Evolutionary conservation across 2,113 vertebrate genomes (phyloP), one percentile per base, ranked within the genome.

Genomic region (Cyprinus carpio): DNA sequence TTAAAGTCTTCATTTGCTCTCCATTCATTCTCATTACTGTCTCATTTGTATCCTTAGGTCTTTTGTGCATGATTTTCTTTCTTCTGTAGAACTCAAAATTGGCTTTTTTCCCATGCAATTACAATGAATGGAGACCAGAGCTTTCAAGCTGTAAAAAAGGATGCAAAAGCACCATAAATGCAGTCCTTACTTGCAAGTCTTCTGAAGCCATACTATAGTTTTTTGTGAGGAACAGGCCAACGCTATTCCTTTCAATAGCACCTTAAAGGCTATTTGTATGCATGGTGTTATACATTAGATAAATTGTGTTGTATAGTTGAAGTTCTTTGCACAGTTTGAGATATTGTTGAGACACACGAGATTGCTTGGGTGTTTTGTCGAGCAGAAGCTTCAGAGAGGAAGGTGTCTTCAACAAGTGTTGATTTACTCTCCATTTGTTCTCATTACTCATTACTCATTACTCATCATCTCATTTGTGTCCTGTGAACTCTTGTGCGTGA

Each of bases 131-230:
- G 9, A 40, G 67, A 37, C 34, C 67, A 43, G 23, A 46, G 71
- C 40, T 74, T 74, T 74, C 71, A 74, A 27, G 71, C 71, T n/a
- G n/a, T 46, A 5, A 74, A 46, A 64, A 74, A 74, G 12, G 20
- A 25, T 74, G 71, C 23, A 74, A 46, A 74, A 74, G 71, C 40
- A 74, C 18, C 1, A 71, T 69, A 69, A 69, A 20, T 23, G 67
- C 67, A n/a, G 62, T 65, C 15, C 51, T 20, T 54, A 54, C 51
- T 20, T 54, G 15, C 12, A 25, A 25, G 71, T 27, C n/a, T 15
- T 46, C n/a, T 46, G 71, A 74, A 74, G 40, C 40, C 40, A 74
- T 34, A 3, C 6, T 67, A 34, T 46, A 25, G 67, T 18, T 56
- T 23, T 23, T 56, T 56, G 54, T 23, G 18, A 56, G 54, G 54